Evolutionary conservation across 2,797 vertebrate genomes (phyloP), one percentile per base, ranked within the genome.

Genomic region (Podargus strigoides): DNA sequence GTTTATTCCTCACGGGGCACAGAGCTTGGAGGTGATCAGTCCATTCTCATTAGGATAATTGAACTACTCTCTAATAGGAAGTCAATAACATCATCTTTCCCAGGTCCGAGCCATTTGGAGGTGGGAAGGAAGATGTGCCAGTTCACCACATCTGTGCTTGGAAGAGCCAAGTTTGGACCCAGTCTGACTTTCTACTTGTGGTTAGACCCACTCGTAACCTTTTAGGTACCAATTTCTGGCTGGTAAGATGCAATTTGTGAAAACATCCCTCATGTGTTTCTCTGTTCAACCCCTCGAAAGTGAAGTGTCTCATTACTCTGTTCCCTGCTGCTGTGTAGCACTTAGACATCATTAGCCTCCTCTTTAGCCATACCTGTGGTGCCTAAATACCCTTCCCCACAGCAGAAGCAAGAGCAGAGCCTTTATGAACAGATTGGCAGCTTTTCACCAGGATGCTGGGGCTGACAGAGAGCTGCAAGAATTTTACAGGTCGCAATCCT

Each of bases 11-110:
- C 30, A 2, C 0, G 0, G 53, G 28, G 36, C 7, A 14, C 4
- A 4, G 34, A 87, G 56, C 88, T 81, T 1, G 0, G 1, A 73
- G 27, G 20, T n/a, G 41, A 72, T 22, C 0, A 0, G 46, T 87
- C 42, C 34, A 2, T 87, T 64, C 67, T 74, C 44, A 3, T 32
- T 81, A 52, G 42, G 47, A 7, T 60, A 7, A 76, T 90, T 90
- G 39, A 7, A 21, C 32, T 59, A 34, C 4, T 7, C 26, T 46
- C 36, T 39, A 41, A 8, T 26, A 52, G 44, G 18, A 73, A 72
- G 47, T 20, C 78, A 69, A 7, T 24, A 36, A 18, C 10, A 22
- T 37, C 4, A 3, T 12, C 63, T 74, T 63, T 58, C n/a, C 47
- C 52, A 39, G 12, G 19, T 24, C 46, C 1, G 3, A 44, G 75